Conservation (phyloP, 1,140 invertebrate species). For the Orius laevigatus region DNA sequence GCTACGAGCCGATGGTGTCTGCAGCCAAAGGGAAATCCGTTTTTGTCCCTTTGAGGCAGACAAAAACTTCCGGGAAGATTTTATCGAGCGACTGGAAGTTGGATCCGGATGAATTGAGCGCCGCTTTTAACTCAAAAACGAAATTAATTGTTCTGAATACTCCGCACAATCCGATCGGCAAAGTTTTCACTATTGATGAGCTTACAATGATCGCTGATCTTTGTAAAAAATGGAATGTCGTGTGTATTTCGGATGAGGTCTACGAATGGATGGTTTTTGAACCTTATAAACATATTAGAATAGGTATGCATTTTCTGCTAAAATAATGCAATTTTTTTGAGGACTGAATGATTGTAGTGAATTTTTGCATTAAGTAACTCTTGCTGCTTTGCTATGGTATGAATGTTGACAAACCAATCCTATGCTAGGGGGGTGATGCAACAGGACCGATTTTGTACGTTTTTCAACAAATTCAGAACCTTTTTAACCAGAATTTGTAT, state of each 20-base stretch:
- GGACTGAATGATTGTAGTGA: no score
- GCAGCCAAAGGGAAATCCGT: slow-evolving; percentile 71
- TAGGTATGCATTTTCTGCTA: slow-evolving; percentile 41
- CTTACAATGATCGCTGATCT: slow-evolving; percentile 63
- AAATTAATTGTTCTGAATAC: slow-evolving; percentile 94
- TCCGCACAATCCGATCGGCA: slow-evolving; percentile 89
- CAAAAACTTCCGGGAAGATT: slow-evolving; percentile 24
- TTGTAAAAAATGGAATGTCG: slow-evolving; percentile 81
- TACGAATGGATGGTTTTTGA: slow-evolving; percentile 95
- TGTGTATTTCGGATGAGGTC: slow-evolving; percentile 92
- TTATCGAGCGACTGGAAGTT: slow-evolving; percentile 79
- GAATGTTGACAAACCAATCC: no score
- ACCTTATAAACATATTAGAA: slow-evolving; percentile 71
- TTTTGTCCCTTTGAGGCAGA: slow-evolving; percentile 68
- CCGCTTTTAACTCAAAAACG: slow-evolving; percentile 76
- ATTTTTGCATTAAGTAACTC: no score
- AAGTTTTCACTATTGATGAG: slow-evolving; percentile 62
- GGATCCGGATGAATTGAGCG: slow-evolving; percentile 64
- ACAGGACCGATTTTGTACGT: no score
- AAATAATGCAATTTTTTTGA: no score
- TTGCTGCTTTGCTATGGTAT: no score
- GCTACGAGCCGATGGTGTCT: slow-evolving; percentile 88
- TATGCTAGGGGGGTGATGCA: no score
- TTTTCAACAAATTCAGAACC: no score
- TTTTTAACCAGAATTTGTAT: no score